Conservation (phyloP, 2,113 vertebrate genomes). For the Oncorhynchus gorbuscha region DNA sequence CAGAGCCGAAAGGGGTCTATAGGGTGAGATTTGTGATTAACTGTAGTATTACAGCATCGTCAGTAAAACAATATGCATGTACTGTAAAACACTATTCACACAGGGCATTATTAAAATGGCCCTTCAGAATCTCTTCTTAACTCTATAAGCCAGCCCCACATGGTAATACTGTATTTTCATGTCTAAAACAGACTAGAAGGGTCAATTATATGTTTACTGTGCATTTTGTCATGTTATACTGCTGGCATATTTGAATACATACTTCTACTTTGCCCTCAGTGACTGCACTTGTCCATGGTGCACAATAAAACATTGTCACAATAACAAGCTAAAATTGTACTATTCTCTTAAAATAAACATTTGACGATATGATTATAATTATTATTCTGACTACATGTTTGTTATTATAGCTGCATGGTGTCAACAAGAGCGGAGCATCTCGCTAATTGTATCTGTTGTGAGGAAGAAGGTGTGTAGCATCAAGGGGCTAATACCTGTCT, state of each 20-base stretch:
- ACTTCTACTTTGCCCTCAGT: background rate
- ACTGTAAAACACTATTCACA: too few species aligned
- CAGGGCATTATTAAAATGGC: background rate
- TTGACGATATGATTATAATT: constrained; percentile 8
- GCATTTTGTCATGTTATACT: background rate
- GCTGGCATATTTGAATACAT: background rate
- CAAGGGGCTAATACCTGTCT: constrained; percentile 32
- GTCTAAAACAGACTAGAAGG: background rate
- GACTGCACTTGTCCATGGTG: background rate
- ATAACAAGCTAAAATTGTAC: constrained; percentile 18
- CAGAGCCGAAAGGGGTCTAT: too few species aligned
- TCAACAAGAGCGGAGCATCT: constrained; percentile 24
- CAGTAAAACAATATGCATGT: too few species aligned
- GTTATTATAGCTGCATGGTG: constrained; percentile 49
- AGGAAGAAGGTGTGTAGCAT: constrained; percentile 36
- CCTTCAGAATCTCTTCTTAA: background rate
- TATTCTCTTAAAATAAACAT: constrained; percentile 16
- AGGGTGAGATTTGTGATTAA: too few species aligned
- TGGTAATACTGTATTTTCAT: background rate
- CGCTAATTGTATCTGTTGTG: constrained; percentile 55
- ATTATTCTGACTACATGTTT: constrained; percentile 32
- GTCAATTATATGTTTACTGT: too few species aligned
- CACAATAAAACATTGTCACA: background rate
- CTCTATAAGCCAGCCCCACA: background rate
- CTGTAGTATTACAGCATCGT: too few species aligned